These are phyloP conservation scores for Setophaga coronata DNA, from an alignment of 2,113 vertebrate genomes.

Conservation along the genomic window DNA sequence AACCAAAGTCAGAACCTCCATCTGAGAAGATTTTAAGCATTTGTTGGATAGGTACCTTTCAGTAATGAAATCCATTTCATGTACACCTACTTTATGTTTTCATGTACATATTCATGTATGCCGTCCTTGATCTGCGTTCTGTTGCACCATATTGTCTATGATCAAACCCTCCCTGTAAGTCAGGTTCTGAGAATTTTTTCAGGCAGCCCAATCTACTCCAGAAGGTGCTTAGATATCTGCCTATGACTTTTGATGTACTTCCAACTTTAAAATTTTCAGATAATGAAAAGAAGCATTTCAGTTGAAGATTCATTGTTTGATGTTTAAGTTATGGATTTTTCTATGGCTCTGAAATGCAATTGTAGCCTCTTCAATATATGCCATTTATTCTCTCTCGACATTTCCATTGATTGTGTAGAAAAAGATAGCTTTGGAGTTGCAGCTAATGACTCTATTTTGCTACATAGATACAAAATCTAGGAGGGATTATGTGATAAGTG, in stretches of 20 bases:
- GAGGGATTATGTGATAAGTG: neutral
- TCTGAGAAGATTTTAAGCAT: neutral
- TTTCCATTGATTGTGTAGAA: neutral
- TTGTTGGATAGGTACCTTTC: neutral
- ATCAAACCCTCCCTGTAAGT: neutral
- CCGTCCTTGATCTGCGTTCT: neutral
- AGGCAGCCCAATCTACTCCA: neutral
- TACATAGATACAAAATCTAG: neutral
- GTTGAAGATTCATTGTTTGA: conserved; percentile 7
- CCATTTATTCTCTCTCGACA: neutral
- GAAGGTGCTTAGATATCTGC: neutral
- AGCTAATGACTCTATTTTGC: conserved; percentile 2
- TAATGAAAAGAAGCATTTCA: neutral
- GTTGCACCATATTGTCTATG: neutral
- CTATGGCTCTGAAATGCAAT: neutral
- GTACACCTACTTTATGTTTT: neutral
- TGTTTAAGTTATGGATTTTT: conserved; percentile 27
- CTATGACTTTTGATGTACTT: neutral
- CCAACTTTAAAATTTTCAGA: neutral
- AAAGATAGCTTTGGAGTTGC: neutral
- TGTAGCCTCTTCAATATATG: neutral
- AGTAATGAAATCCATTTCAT: neutral
- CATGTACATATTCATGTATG: neutral
- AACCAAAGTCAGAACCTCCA: neutral
- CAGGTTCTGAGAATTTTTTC: neutral